Percentiles rank a stretch among this genome's conserved stretches.
Conservation (phyloP, 2,797 vertebrate species). For the Lindbergichthys nudifrons region DNA sequence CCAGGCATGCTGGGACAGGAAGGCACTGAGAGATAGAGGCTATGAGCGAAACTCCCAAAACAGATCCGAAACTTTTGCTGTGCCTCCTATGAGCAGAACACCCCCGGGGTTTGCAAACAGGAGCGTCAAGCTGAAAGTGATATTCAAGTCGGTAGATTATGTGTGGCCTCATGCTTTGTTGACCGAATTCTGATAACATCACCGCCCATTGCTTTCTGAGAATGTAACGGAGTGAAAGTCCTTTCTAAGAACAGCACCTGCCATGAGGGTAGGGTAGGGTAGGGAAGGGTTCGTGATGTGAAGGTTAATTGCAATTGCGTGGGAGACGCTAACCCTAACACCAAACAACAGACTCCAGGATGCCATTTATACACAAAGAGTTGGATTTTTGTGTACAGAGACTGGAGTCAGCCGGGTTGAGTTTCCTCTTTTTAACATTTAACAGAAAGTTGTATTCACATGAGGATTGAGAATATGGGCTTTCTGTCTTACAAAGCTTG, state of each 20-base stretch:
- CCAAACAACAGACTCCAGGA: no score
- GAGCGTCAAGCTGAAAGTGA: conserved; percentile 42
- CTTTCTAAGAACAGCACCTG: conserved; percentile 28
- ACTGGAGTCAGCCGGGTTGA: no score
- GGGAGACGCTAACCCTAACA: no score
- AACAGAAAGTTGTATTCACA: no score
- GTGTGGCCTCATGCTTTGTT: conserved; percentile 48
- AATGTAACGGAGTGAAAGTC: no score
- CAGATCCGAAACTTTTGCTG: conserved; percentile 34
- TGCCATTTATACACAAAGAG: no score
- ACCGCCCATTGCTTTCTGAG: background rate
- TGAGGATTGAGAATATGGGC: no score
- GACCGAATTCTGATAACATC: conserved; percentile 47
- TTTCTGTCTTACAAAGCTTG: no score
- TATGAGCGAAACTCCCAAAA: conserved; percentile 46
- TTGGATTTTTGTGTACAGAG: no score
- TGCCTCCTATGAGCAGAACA: conserved; percentile 36
- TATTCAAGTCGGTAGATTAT: conserved; percentile 30
- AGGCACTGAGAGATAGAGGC: conserved; percentile 13
- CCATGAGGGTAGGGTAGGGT: background rate
- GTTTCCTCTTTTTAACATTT: no score
- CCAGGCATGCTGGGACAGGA: conserved; percentile 65
- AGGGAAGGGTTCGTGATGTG: background rate
- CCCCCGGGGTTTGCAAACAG: conserved; percentile 52
- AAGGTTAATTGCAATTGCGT: no score